phyloP scores from a whole-genome alignment of 2,888 invertebrate species.

The Timema cristinae region DNA sequence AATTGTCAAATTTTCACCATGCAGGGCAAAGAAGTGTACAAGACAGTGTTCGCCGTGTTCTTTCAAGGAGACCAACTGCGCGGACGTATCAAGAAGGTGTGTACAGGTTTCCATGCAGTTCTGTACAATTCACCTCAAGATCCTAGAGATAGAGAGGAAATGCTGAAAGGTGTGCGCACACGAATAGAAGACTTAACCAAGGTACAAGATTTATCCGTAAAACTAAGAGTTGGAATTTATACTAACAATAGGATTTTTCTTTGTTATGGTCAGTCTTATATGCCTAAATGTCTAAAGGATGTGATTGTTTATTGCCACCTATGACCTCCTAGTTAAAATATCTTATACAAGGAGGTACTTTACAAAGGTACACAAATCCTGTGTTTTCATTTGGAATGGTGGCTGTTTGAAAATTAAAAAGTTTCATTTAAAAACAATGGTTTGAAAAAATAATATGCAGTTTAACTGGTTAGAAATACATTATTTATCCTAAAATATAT shows the following conservation, averaged over 20 bases:
- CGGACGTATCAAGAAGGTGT: constrained; percentile 56
- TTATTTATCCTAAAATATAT: no score
- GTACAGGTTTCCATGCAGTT: constrained; percentile 59
- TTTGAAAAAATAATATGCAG: no score
- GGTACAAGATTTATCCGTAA: constrained; percentile 32
- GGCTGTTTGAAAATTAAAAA: no score
- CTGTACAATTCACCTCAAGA: constrained; percentile 61
- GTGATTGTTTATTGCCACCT: not conserved
- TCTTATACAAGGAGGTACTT: no score
- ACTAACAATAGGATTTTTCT: not conserved
- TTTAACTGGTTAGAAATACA: no score
- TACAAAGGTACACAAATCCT: no score
- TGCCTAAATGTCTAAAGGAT: not conserved
- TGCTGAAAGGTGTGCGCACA: constrained; percentile 60
- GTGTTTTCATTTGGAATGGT: no score
- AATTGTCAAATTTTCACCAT: not conserved
- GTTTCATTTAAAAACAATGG: no score
- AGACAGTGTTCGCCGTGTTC: constrained; percentile 52
- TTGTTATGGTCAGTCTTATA: not conserved
- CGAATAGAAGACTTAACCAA: constrained; percentile 56
- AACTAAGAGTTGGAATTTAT: no score
- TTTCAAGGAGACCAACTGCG: constrained; percentile 57
- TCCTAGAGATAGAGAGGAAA: constrained; percentile 54
- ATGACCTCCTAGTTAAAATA: not conserved
- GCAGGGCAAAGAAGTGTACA: constrained; percentile 55